A percentile compares a stretch with the other conserved stretches of the same genome.
These are phyloP conservation scores for Crenichthys baileyi DNA, from an alignment of 2,797 vertebrate species.

Conservation along the genomic window DNA sequence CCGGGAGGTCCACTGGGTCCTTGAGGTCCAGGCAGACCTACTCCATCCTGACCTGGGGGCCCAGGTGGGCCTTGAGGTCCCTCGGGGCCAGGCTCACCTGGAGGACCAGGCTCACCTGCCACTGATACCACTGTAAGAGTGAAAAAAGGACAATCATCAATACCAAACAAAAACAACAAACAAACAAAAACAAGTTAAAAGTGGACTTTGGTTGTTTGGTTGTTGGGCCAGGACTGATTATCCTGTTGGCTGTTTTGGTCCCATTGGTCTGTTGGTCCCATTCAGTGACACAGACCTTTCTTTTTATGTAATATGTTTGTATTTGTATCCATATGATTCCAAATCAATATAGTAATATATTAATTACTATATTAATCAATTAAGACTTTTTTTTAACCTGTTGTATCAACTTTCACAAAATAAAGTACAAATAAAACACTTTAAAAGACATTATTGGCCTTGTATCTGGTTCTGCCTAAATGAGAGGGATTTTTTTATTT, in stretches of 20 bases:
- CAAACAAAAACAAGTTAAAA: not conserved
- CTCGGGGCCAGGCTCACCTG: constrained; percentile 89
- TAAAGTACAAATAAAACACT: not conserved
- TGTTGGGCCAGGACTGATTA: no score
- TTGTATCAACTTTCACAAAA: not conserved
- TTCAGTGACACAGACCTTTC: not conserved
- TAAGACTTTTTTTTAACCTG: not conserved
- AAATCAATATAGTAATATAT: not conserved
- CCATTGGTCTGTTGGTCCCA: not conserved
- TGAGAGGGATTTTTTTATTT: constrained; percentile 48
- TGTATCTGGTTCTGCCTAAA: constrained; percentile 44
- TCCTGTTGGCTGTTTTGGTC: no score
- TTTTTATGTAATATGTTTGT: not conserved
- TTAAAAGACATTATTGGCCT: constrained; percentile 10
- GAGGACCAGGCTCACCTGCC: constrained; percentile 87
- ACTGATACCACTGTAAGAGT: constrained; percentile 71
- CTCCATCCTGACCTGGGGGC: constrained; percentile 84
- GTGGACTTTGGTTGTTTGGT: not conserved
- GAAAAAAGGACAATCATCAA: constrained; percentile 44
- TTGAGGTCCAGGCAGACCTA: constrained; percentile 85
- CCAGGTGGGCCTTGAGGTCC: constrained; percentile 91
- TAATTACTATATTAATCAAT: not conserved
- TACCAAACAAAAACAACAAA: constrained; percentile 7
- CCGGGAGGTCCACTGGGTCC: constrained; percentile 90
- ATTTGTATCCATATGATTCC: not conserved